Conservation (phyloP, 2,888 invertebrate species). For the Cistogaster globosa region DNA sequence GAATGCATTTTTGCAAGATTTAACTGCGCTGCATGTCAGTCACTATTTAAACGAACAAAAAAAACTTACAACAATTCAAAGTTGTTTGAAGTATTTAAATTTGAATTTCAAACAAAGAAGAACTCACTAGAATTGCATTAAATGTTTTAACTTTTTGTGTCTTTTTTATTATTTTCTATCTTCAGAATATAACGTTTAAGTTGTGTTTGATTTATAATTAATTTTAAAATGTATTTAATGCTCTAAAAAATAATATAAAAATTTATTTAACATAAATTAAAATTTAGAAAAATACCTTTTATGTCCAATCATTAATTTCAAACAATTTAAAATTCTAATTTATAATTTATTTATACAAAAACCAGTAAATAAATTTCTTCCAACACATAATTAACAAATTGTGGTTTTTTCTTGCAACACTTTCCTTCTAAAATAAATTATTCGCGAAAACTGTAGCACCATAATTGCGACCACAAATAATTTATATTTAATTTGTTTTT, state of each 20-base stretch:
- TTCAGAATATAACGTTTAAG: too few species aligned
- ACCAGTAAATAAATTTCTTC: too few species aligned
- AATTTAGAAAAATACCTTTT: too few species aligned
- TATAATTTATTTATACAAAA: too few species aligned
- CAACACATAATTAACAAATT: not conserved
- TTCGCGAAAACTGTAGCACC: not conserved
- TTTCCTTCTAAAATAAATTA: conserved; percentile 4
- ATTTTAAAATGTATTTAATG: too few species aligned
- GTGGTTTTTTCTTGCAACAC: conserved; percentile 5
- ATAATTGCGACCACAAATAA: conserved; percentile 25
- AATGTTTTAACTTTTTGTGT: conserved; percentile 1
- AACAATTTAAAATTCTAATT: too few species aligned
- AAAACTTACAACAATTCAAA: not conserved
- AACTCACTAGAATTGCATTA: conserved; percentile 18
- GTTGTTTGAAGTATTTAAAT: not conserved
- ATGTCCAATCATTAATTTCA: too few species aligned
- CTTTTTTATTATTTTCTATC: too few species aligned
- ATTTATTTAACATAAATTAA: too few species aligned
- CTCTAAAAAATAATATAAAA: too few species aligned
- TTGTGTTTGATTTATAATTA: too few species aligned
- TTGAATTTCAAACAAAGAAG: too few species aligned
- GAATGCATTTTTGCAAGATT: conserved; percentile 2
- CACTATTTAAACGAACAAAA: conserved; percentile 1
- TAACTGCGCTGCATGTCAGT: conserved; percentile 5
- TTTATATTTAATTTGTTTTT: conserved; percentile 19